Evolutionary conservation across 2,113 vertebrate genomes (phyloP), one percentile per base, ranked within the genome.

Genomic region (Amia ocellicauda): DNA sequence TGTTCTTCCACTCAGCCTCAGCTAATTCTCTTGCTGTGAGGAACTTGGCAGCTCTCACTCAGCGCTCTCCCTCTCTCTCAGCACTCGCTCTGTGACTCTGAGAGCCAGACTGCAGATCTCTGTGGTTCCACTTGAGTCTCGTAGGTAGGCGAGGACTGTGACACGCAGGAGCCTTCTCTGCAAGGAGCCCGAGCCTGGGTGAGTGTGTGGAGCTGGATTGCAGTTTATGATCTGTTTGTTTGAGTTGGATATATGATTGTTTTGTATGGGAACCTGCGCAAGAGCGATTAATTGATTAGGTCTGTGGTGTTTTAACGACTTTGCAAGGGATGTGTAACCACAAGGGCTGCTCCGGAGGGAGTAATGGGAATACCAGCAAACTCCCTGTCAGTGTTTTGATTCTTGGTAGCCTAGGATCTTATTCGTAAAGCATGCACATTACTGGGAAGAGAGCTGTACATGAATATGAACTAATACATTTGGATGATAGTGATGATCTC

Each of bases 11-110:
- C 61, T 72, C 74, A 71, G 51, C 41, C 36, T 20, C 58, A 20
- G 20, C 26, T 57, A 13, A 29, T 31, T 20, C 24, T 40, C 47
- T 60, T 45, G 26, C 62, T 72, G 77, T 81, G 75, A 79, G 80
- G 79, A 85, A 80, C 81, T 78, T 83, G 76, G 76, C 77, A 69
- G 70, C 67, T 63, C 43, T 67, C 55, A 17, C 63, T 69, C 68
- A 71, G 62, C 76, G 69, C 74, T 73, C 77, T 73, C 70, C 68
- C 72, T 58, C 60, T 68, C 17, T 57, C 62, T 62, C 55, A 1
- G 65, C 57, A 65, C 51, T 67, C 71, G 41, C 58, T 41, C 49
- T 64, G 72, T 63, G 67, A 74, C 69, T 79, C 77, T 77, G 64
- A 70, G 76, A 78, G 79, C 74, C 73, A 64, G 60, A 70, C 62